These are phyloP conservation scores for Asbolus verrucosus DNA, from an alignment of 1,140 invertebrate genomes.

Conservation along the genomic window DNA sequence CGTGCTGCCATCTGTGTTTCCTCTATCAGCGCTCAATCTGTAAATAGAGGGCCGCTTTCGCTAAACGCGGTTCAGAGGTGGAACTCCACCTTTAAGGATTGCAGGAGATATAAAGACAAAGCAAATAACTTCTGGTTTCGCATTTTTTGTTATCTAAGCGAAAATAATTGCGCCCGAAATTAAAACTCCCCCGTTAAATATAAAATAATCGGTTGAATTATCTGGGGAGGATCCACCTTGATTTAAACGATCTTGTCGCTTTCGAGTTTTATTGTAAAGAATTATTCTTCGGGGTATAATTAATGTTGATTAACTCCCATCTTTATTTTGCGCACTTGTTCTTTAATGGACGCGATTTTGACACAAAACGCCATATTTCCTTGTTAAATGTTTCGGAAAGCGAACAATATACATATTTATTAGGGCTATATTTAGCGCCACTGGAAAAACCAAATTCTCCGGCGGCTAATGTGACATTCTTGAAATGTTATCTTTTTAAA, in stretches of 20 bases:
- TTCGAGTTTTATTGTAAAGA: constrained; percentile 51
- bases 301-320: constrained; percentile 54
- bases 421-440: too few species aligned
- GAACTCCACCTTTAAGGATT: too few species aligned
- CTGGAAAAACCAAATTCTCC: too few species aligned
- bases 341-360: not conserved
- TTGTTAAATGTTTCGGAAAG: too few species aligned
- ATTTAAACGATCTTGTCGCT: constrained; percentile 50
- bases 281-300: constrained; percentile 47
- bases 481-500: too few species aligned
- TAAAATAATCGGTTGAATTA: not conserved
- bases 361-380: too few species aligned
- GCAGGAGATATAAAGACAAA: not conserved
- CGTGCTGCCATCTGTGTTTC: constrained; percentile 45
- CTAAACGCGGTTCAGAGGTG: constrained; percentile 10
- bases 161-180: not conserved
- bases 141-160: constrained; percentile 25
- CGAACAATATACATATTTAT: too few species aligned
- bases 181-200: constrained; percentile 9
- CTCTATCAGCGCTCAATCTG: constrained; percentile 58
- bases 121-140: constrained; percentile 3
- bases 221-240: not conserved
- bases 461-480: too few species aligned
- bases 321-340: constrained; percentile 46
- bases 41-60: constrained; percentile 51